phyloP scores from a whole-genome alignment of 2,888 invertebrate species.

The Sarcophaga caerulescens region DNA sequence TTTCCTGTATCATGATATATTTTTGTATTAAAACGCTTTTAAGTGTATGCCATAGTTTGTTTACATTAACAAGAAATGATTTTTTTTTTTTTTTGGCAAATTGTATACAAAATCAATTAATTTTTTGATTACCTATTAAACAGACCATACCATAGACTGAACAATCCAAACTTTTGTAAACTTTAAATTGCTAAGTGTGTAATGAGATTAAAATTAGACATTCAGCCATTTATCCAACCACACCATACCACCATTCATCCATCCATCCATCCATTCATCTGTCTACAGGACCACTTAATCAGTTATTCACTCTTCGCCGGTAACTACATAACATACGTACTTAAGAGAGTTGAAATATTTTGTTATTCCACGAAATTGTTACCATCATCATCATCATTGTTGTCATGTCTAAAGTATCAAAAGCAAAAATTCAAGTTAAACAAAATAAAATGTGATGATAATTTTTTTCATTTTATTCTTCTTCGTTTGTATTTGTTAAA shows the following conservation, averaged over 20 bases:
- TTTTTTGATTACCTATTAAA: not conserved
- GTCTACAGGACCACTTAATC: not conserved
- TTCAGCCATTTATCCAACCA: not conserved
- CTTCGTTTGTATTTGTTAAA: slow-evolving; percentile 31
- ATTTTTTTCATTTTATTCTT: slow-evolving; percentile 4
- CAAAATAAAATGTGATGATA: slow-evolving; percentile 1
- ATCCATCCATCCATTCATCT: not conserved
- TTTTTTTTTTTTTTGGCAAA: not conserved
- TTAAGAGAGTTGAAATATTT: not conserved
- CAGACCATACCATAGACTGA: not conserved
- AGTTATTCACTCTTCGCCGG: not conserved
- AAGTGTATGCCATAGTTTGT: no score
- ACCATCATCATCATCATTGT: slow-evolving; percentile 5
- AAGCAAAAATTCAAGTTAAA: slow-evolving; percentile 36
- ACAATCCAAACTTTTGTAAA: not conserved
- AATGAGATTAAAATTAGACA: not conserved
- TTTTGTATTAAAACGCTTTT: no score
- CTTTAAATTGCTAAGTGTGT: slow-evolving; percentile 4
- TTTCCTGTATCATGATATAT: no score
- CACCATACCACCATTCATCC: not conserved
- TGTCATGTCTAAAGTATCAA: not conserved
- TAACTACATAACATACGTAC: not conserved
- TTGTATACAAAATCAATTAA: not conserved
- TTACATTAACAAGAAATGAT: no score
- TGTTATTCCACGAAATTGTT: slow-evolving; percentile 34